A percentile compares a stretch with the other conserved stretches of the same genome.
phyloP scores from a whole-genome alignment of 2,797 vertebrate species.

The Xenentodon cancila region DNA sequence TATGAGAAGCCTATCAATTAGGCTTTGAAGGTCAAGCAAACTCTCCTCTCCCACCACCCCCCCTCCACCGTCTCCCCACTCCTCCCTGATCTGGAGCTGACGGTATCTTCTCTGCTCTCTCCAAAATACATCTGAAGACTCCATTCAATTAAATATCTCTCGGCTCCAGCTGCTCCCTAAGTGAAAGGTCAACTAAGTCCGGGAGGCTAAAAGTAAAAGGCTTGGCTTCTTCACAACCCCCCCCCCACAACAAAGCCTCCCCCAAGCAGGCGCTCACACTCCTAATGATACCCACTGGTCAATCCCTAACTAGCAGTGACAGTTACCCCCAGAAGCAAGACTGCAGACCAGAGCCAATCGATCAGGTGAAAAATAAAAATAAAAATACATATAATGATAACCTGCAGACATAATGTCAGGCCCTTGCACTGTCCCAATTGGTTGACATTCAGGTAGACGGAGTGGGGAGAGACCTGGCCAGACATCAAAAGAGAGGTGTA shows the following conservation, averaged over 20 bases:
- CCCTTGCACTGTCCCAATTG: slow-evolving; percentile 83
- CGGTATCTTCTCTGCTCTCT: slow-evolving; percentile 73
- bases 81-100: slow-evolving; percentile 74
- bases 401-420: slow-evolving; percentile 92
- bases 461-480: slow-evolving; percentile 66
- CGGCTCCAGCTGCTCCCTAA: slow-evolving; percentile 92
- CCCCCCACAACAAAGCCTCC: slow-evolving; percentile 80
- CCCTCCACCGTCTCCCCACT: slow-evolving; percentile 43
- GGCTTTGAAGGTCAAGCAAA: slow-evolving; percentile 91
- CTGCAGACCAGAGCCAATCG: slow-evolving; percentile 88
- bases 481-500: slow-evolving; percentile 80
- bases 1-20: slow-evolving; percentile 89
- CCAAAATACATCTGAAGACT: slow-evolving; percentile 93
- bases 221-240: slow-evolving; percentile 73
- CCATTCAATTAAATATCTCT: slow-evolving; percentile 97
- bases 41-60: slow-evolving; percentile 56
- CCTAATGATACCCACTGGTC: slow-evolving; percentile 97
- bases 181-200: slow-evolving; percentile 96
- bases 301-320: slow-evolving; percentile 90
- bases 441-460: slow-evolving; percentile 86
- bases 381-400: slow-evolving; percentile 92
- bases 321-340: slow-evolving; percentile 91
- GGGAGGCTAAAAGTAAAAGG: slow-evolving; percentile 88
- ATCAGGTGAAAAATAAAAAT: slow-evolving; percentile 74
- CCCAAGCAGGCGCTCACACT: slow-evolving; percentile 73